phyloP scores from a whole-genome alignment of 1,140 invertebrate species.

The Physella acuta region DNA sequence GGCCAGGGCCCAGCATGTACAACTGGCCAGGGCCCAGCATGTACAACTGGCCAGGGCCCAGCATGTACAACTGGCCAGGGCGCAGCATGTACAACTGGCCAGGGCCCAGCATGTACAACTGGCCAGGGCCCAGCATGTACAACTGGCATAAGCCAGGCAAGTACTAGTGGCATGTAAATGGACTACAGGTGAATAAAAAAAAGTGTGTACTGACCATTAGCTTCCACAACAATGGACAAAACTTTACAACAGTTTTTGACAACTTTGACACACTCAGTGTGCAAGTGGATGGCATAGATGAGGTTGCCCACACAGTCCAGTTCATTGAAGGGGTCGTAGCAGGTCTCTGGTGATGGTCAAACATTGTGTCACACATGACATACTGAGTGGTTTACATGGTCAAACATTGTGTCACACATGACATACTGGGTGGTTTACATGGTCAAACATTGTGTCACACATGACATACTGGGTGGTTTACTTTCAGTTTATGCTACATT shows the following conservation, averaged over 20 bases:
- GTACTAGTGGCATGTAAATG: neutral
- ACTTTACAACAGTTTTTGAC: constrained; percentile 56
- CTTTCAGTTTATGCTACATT: too few relatives aligned
- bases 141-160: neutral
- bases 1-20: too few relatives aligned
- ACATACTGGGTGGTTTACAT: neutral
- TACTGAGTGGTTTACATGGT: neutral
- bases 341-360: constrained; percentile 39
- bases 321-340: constrained; percentile 42
- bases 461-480: neutral
- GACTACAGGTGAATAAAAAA: neutral
- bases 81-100: neutral
- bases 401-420: neutral
- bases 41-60: neutral
- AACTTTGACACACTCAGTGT: constrained; percentile 51
- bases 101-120: too few relatives aligned
- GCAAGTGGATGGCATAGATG: constrained; percentile 43
- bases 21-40: neutral
- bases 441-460: neutral
- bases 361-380: neutral
- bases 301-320: constrained; percentile 48
- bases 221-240: constrained; percentile 50
- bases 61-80: neutral
- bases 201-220: constrained; percentile 45
- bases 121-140: neutral